phyloP scores from a whole-genome alignment of 2,113 vertebrate genomes.

The Muscicapa adusta region DNA sequence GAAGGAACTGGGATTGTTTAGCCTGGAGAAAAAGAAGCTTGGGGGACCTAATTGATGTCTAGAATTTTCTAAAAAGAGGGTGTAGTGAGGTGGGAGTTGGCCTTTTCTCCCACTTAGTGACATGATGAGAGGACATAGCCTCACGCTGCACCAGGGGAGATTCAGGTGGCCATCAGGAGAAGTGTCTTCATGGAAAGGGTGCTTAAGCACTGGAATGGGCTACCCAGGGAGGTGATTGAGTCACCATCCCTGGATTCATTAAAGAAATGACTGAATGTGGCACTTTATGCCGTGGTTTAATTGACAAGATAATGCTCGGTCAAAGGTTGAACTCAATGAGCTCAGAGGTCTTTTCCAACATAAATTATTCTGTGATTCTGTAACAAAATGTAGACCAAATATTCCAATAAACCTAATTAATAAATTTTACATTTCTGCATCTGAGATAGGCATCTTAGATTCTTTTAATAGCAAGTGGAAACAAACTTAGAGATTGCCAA shows the following conservation, averaged over 20 bases:
- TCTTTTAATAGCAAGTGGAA: not conserved
- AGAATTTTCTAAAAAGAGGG: not conserved
- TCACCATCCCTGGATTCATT: not conserved
- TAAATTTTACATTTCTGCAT: not conserved
- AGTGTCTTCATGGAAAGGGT: not conserved
- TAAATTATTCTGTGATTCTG: not conserved
- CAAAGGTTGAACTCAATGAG: not conserved
- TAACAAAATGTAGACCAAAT: not conserved
- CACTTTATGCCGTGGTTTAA: not conserved
- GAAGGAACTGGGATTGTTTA: not conserved
- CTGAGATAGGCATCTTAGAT: not conserved
- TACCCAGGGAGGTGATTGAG: accelerated
- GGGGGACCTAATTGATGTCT: not conserved
- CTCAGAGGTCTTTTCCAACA: not conserved
- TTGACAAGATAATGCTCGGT: not conserved
- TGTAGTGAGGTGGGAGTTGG: too few relatives aligned
- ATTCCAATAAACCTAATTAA: not conserved
- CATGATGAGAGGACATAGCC: not conserved
- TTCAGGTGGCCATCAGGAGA: not conserved
- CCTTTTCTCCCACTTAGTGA: not conserved
- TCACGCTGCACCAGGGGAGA: not conserved
- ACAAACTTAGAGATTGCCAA: not conserved
- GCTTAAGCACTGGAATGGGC: not conserved
- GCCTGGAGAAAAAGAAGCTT: not conserved
- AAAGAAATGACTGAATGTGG: accelerated